Evolutionary conservation across 2,888 invertebrate species (phyloP).

Genomic region (Dynastes grantii): DNA sequence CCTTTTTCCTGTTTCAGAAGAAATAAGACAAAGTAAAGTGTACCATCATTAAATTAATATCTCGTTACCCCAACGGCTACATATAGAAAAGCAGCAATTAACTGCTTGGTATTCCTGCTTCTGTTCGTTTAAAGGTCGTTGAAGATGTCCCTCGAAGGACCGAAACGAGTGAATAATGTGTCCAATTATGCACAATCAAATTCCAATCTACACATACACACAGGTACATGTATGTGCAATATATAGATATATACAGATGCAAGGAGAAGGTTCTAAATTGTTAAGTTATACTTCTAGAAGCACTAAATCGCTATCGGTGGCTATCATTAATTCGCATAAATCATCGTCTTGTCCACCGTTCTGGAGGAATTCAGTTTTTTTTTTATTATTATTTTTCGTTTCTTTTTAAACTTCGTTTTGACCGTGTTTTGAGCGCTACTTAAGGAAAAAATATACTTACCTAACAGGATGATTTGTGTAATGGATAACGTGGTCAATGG

Average conservation of each 20-base stretch:
- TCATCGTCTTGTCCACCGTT: constrained; percentile 10
- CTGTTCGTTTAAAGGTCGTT: constrained; percentile 41
- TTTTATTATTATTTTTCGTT: background rate
- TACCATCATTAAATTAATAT: no score
- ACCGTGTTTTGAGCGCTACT: background rate
- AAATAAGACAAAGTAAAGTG: no score
- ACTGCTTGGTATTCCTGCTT: constrained; percentile 12
- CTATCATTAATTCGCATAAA: constrained; percentile 33
- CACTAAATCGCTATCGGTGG: constrained; percentile 14
- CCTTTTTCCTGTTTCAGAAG: no score
- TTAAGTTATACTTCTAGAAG: constrained; percentile 11
- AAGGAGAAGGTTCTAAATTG: constrained; percentile 5
- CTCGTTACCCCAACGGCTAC: no score
- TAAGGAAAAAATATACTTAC: background rate
- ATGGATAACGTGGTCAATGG: background rate
- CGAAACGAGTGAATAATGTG: constrained; percentile 43
- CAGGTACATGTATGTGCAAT: background rate
- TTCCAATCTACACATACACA: constrained; percentile 29
- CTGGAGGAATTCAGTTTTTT: background rate
- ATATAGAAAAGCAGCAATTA: no score
- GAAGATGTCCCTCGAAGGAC: constrained; percentile 46
- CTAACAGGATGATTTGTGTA: constrained; percentile 15
- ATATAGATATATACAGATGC: no score
- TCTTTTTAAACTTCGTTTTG: background rate
- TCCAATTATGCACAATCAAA: constrained; percentile 46